Base-by-base conservation (phyloP, 2,888 invertebrate genomes). In the Encarsia formosa region DNA sequence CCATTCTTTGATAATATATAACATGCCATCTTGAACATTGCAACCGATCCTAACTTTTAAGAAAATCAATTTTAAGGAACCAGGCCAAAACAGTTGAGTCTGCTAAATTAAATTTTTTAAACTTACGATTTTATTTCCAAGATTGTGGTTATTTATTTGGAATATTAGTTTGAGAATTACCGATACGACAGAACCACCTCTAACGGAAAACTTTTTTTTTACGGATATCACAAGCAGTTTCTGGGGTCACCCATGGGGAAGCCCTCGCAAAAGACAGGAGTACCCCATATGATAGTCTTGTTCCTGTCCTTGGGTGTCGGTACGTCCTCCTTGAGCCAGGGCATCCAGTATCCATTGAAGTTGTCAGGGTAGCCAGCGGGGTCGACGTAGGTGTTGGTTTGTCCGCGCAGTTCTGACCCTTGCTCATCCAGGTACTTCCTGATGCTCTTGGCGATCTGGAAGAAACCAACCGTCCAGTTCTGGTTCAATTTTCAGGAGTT, bases 281-380 rank as follows among this genome's bases (percentile, higher is more conserved):
- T 0, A 2, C 13, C 16, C 45, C 45, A 52, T 5, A 55, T 55
- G 1, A 4, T 20, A 2, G 49, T 38, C 2, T 15, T 18, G 35
- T 56, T 55, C 35, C 55, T 40, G 15, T 49, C 16, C 24, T 29
- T 29, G 8, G 52, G 32, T 13, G 55, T 52, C 13, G 6, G 45
- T 15, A 46, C 16, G 16, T 56, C 55, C 9, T 37, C 11, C 4
- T 41, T 19, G 22, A 65, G 13, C 70, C 71, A 70, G 0, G 70
- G 70, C 66, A 69, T 63, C 71, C 71, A 71, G 2, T 58, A 60
- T n/a, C 65, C 66, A 40, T 63, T 58, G 39, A 63, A 63, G 32
- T 64, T 22, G 23, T 56, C 52, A 4, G 70, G 69, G 55, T 49
- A 63, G 4, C 63, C 59, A 32, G 51, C 54, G 11, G 63, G 61